phyloP scores from a whole-genome alignment of 2,797 vertebrate species.

The Epinephelus awoara region DNA sequence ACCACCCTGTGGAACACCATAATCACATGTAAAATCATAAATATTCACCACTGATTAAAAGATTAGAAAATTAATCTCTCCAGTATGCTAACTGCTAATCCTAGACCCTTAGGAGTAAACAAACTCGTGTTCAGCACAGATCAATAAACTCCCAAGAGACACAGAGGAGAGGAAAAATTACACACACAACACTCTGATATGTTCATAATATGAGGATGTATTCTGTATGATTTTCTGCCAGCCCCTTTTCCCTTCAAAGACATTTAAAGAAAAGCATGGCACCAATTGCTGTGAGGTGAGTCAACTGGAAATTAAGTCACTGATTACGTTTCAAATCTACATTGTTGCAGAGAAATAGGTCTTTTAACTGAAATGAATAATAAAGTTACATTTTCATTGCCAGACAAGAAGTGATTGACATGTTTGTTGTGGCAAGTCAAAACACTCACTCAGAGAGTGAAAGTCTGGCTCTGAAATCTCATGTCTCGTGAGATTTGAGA shows the following conservation, averaged over 20 bases:
- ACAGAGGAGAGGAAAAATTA: not conserved
- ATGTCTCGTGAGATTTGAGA: too few species aligned
- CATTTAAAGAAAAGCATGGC: not conserved
- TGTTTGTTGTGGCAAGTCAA: too few species aligned
- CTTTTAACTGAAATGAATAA: not conserved
- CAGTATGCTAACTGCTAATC: slow-evolving; percentile 56
- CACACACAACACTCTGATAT: not conserved
- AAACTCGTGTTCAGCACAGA: slow-evolving; percentile 46
- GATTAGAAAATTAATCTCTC: slow-evolving; percentile 67
- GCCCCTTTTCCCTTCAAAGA: not conserved
- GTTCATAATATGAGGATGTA: slow-evolving; percentile 8
- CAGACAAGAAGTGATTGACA: too few species aligned
- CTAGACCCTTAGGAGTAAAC: slow-evolving; percentile 63
- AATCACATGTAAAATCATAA: slow-evolving; percentile 62
- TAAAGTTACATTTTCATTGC: not conserved
- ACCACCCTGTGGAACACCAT: slow-evolving; percentile 18
- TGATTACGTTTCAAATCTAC: not conserved
- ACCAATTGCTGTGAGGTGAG: not conserved
- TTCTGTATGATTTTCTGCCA: not conserved
- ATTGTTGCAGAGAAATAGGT: not conserved
- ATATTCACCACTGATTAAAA: slow-evolving; percentile 73
- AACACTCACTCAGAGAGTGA: too few species aligned
- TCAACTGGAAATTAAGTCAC: not conserved
- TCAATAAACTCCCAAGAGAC: slow-evolving; percentile 51
- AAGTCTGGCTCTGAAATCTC: too few species aligned